Conservation (phyloP, 2,113 vertebrate species). For the Marmota flaviventris region DNA sequence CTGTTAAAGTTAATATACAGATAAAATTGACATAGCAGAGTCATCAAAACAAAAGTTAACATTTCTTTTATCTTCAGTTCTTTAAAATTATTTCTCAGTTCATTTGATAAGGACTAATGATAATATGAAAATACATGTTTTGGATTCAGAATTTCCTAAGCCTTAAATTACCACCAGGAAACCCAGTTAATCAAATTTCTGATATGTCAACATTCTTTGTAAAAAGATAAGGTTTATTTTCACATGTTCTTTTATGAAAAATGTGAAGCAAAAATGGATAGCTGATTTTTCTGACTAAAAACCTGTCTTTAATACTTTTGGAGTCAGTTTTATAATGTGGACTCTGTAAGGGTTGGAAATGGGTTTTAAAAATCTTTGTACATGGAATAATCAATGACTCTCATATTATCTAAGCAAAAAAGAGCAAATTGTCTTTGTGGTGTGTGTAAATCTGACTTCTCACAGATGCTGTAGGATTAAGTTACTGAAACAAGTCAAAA, state of each 20-base stretch:
- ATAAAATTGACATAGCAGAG: background rate
- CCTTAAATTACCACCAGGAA: conserved; percentile 29
- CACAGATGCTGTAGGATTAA: background rate
- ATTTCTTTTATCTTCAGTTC: conserved; percentile 26
- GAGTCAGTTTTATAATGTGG: background rate
- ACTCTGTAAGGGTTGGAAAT: background rate
- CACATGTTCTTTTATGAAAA: background rate
- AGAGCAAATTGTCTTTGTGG: background rate
- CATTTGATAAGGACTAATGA: background rate
- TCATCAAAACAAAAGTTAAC: conserved; percentile 1
- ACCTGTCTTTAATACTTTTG: background rate
- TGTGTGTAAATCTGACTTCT: background rate
- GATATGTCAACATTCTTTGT: conserved; percentile 27
- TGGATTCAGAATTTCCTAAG: background rate
- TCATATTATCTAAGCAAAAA: background rate
- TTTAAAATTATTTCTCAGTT: conserved; percentile 46
- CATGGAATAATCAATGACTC: background rate
- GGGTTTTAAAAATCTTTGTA: background rate
- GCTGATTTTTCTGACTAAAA: background rate
- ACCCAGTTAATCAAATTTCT: conserved; percentile 26
- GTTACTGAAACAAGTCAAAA: background rate
- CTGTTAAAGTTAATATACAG: background rate
- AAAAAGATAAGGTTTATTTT: conserved; percentile 23
- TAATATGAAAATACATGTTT: background rate
- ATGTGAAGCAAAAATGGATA: background rate